phyloP scores from a whole-genome alignment of 2,888 invertebrate species.

The Megaustenia siamemsis region DNA sequence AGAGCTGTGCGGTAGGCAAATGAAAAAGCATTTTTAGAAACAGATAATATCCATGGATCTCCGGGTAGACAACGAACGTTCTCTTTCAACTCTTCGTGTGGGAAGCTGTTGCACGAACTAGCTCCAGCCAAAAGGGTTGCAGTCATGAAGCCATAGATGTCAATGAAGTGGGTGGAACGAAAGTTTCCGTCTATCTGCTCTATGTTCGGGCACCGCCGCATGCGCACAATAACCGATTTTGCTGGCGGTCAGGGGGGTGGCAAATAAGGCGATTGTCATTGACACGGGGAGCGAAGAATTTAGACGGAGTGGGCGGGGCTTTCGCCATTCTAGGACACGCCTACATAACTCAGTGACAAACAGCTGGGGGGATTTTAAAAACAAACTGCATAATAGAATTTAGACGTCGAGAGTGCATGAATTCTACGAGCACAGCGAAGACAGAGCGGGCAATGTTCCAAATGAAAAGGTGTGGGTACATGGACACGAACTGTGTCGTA shows the following conservation, averaged over 20 bases:
- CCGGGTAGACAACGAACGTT: too few species aligned
- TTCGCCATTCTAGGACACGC: conserved; percentile 3
- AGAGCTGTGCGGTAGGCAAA: too few species aligned
- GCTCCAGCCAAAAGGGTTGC: background rate
- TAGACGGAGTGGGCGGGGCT: conserved; percentile 34
- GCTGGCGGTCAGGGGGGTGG: background rate
- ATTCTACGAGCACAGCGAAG: background rate
- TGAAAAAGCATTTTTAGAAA: too few species aligned
- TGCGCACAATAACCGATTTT: conserved; percentile 6
- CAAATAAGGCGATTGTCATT: conserved; percentile 38
- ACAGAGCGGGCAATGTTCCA: background rate
- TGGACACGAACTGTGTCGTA: background rate
- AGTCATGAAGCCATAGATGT: background rate
- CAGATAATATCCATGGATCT: too few species aligned
- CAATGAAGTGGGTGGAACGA: background rate
- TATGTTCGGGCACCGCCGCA: background rate
- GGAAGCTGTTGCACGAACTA: background rate
- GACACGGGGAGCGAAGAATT: conserved; percentile 1
- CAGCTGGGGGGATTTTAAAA: conserved; percentile 21
- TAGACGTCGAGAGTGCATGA: background rate
- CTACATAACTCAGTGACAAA: conserved; percentile 10
- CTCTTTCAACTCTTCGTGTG: background rate
- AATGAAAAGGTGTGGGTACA: background rate
- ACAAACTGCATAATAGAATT: background rate
- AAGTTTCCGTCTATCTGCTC: background rate